phyloP scores from a whole-genome alignment of 2,888 invertebrate species.

The Salpingus planirostris region DNA sequence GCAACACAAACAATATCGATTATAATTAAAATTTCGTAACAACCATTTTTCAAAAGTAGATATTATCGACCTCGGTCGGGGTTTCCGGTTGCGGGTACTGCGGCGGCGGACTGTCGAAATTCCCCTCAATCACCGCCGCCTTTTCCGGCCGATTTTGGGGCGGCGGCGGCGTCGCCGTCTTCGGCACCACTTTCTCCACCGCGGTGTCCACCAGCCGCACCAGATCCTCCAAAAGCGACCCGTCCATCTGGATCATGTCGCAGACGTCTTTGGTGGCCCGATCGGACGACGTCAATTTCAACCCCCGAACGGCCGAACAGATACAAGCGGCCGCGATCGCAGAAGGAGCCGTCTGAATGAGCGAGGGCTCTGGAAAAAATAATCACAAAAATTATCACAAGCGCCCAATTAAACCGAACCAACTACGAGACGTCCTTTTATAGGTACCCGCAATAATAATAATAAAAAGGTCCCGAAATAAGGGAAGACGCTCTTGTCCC shows the following conservation, averaged over 20 bases:
- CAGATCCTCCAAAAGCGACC: constrained; percentile 47
- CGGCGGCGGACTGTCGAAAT: constrained; percentile 34
- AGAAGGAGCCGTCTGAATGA: constrained; percentile 62
- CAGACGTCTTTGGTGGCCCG: constrained; percentile 38
- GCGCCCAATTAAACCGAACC: too few species aligned
- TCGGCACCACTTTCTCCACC: constrained; percentile 42
- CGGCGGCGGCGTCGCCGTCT: too few species aligned
- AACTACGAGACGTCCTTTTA: too few species aligned
- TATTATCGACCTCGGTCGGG: constrained; percentile 40
- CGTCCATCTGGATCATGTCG: constrained; percentile 44
- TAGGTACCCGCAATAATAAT: too few species aligned
- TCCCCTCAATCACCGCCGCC: constrained; percentile 15
- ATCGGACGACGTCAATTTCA: constrained; percentile 43
- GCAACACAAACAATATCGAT: constrained; percentile 16
- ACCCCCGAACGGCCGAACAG: constrained; percentile 57
- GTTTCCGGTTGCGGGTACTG: constrained; percentile 40
- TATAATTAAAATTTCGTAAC: constrained; percentile 3
- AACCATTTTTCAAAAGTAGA: constrained; percentile 28
- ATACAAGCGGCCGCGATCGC: constrained; percentile 62
- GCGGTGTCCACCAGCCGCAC: constrained; percentile 52
- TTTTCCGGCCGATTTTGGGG: too few species aligned
- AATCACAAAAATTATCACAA: too few species aligned
- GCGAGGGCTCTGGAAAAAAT: constrained; percentile 59
- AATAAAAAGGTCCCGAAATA: too few species aligned
- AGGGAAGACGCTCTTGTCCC: too few species aligned